Evolutionary conservation across 2,113 vertebrate genomes (phyloP).

Genomic region (Syrmaticus mikado): DNA sequence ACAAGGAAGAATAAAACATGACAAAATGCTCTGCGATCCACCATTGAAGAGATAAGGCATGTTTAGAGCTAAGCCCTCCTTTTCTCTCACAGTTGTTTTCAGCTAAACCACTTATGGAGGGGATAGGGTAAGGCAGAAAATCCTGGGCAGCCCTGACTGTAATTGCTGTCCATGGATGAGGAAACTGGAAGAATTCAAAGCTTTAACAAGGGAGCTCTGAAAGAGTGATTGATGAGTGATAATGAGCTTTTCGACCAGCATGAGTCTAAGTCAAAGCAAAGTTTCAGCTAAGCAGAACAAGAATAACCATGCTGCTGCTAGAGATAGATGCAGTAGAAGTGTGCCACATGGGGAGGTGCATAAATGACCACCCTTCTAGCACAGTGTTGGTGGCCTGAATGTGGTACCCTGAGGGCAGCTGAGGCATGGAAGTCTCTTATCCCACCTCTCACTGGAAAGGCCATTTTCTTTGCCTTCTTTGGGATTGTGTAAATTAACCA

Average conservation of each 20-base stretch:
- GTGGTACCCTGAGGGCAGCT: too few species aligned
- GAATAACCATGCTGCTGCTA: neutral
- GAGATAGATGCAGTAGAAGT: neutral
- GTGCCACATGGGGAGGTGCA: neutral
- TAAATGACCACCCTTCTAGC: fast-evolving
- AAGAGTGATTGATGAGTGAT: neutral
- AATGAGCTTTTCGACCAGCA: neutral
- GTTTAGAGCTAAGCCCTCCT: neutral
- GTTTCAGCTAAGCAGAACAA: neutral
- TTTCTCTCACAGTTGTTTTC: neutral
- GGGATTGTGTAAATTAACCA: neutral
- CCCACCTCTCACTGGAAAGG: neutral
- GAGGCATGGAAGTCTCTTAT: neutral
- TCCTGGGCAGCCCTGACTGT: neutral
- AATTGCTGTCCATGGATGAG: neutral
- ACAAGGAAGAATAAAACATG: neutral
- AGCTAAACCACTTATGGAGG: neutral
- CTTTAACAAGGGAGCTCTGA: neutral
- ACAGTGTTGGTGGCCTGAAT: neutral
- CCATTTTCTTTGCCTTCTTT: neutral
- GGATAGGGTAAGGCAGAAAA: neutral
- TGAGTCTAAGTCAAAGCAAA: neutral
- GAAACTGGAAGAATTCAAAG: neutral
- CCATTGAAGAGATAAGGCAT: neutral
- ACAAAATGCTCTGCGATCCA: neutral